phyloP scores from a whole-genome alignment of 2,888 invertebrate genomes.

The Eledona agricola region DNA sequence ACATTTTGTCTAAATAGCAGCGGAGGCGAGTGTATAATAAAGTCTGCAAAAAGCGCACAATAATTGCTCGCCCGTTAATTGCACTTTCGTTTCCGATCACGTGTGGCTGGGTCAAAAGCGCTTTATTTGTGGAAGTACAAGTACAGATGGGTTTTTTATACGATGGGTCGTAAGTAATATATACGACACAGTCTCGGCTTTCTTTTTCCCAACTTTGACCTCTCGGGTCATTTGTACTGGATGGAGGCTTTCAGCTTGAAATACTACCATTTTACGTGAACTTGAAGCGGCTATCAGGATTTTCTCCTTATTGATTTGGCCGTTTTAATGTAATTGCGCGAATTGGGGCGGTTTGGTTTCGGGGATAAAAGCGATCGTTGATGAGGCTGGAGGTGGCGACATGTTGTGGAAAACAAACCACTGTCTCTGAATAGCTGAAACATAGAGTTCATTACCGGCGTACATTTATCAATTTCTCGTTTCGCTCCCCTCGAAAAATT shows the following conservation, averaged over 20 bases:
- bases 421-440: too few relatives aligned
- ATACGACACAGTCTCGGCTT: constrained; percentile 50
- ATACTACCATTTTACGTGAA: constrained; percentile 57
- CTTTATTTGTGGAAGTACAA: constrained; percentile 48
- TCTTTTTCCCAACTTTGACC: constrained; percentile 53
- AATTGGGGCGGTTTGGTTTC: too few relatives aligned
- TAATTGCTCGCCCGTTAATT: constrained; percentile 17
- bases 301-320: constrained; percentile 55
- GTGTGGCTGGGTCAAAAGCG: constrained; percentile 38
- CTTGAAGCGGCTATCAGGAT: constrained; percentile 51
- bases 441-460: too few relatives aligned
- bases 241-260: constrained; percentile 57
- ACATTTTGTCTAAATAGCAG: too few relatives aligned
- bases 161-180: constrained; percentile 53
- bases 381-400: too few relatives aligned
- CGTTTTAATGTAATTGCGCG: constrained; percentile 48
- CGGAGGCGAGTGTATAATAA: too few relatives aligned
- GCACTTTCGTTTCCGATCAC: constrained; percentile 26
- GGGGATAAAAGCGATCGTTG: constrained; percentile 7
- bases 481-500: too few relatives aligned
- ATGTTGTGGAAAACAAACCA: too few relatives aligned
- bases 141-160: constrained; percentile 54
- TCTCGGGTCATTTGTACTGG: constrained; percentile 56
- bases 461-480: too few relatives aligned
- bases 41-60: too few relatives aligned